Evolutionary conservation across 2,888 invertebrate genomes (phyloP), one percentile per base, ranked within the genome.

Genomic region (Acronicta leporina): DNA sequence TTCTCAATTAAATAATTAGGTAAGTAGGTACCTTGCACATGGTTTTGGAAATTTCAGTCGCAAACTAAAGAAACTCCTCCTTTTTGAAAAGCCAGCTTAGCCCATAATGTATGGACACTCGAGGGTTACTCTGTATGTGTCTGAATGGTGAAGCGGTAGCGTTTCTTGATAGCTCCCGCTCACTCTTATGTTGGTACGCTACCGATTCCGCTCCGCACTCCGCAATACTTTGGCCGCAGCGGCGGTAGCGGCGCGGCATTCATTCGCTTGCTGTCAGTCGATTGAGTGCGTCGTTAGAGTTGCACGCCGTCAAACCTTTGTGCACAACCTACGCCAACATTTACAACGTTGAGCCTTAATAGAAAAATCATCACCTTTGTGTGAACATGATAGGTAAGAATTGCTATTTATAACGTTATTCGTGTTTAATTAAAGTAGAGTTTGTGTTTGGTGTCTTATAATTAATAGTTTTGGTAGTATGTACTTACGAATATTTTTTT

Each of bases 261-360:
- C 92, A 88, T 82, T 87, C 87, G 86, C n/a, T n/a, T n/a, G n/a
- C 87, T 85, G 90, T 83, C 88, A 86, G 82, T 79, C 83, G 88
- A 82, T 88, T 77, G 88, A 84, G 85, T 87, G 90, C 82, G 81
- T 82, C 83, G 79, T 68, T 76, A 75, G 60, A 68, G 72, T 64
- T 70, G 67, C 65, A 59, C 73, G 68, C 60, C 77, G 76, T 75
- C 75, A 67, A 77, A 76, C 79, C 78, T 79, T 84, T 82, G 85
- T 87, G 82, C 92, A 86, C 88, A 94, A 94, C 94, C 94, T 94
- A 94, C 93, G 86, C 85, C 94, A 94, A 94, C 94, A 94, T 86
- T 86, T 85, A 88, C 90, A 84, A 85, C 87, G 90, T 94, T 94
- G 91, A 82, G 85, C 89, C 86, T 78, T 79, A 79, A 75, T 80